Evolutionary conservation across 2,113 vertebrate species (phyloP).

Genomic region (Eudyptes chrysolophus): DNA sequence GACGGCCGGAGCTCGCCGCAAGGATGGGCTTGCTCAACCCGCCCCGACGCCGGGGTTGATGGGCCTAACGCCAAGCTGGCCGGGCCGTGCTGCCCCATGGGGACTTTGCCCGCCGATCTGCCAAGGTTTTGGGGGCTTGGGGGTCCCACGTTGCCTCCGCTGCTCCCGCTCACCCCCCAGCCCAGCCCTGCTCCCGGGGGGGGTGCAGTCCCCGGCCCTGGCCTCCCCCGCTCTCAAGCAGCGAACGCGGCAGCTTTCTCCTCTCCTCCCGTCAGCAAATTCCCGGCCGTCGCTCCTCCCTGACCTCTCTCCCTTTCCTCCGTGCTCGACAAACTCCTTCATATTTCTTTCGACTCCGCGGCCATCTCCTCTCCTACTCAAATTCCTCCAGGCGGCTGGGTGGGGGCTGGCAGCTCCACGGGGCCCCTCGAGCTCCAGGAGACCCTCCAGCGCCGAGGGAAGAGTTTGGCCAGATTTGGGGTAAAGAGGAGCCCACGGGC

Average conservation of each 20-base stretch:
- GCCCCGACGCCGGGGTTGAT: fast-evolving
- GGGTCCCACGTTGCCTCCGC: not conserved
- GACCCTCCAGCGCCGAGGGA: not conserved
- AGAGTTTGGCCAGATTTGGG: not conserved
- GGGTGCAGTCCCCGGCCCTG: too few species aligned
- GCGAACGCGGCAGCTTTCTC: not conserved
- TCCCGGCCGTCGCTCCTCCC: conserved; percentile 1
- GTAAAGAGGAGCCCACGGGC: not conserved
- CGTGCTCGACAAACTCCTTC: not conserved
- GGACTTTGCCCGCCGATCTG: too few species aligned
- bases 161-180: not conserved
- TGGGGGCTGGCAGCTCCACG: not conserved
- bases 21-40: not conserved
- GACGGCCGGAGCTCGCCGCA: fast-evolving
- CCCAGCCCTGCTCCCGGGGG: not conserved
- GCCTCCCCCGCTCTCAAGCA: fast-evolving
- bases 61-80: not conserved
- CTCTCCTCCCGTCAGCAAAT: conserved; percentile 9
- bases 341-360: not conserved
- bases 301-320: conserved; percentile 32
- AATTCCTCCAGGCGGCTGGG: not conserved
- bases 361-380: not conserved
- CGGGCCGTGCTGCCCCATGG: too few species aligned
- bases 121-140: not conserved
- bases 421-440: not conserved